Evolutionary conservation across 1,140 invertebrate species (phyloP), one percentile per base, ranked within the genome.

Genomic region (Euschistus heros): DNA sequence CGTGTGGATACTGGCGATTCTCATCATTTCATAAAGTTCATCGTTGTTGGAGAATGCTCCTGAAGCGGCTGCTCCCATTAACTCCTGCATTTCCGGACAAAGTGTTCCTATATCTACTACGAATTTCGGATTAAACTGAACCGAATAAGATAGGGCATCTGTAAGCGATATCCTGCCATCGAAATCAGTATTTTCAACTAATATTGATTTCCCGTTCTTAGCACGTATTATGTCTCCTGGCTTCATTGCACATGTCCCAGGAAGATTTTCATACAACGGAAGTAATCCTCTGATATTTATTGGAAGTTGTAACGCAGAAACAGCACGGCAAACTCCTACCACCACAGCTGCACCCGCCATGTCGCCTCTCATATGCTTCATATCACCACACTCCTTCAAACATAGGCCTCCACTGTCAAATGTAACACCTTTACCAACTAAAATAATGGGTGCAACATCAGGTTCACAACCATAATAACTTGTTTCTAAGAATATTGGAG

Each of bases 321-420:
- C 76, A 5, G 82, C 78, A 26, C 76, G 71, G 84, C 84, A 18
- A 82, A 84, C 33, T 37, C 33, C 33, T 13, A 37, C 33, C 33
- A 37, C 33, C 13, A 37, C 33, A 37, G 33, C 33, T 37, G 33
- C 14, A 37, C 84, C 84, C 22, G 82, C 83, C 83, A 86, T 86
- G 70, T 86, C 84, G 17, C 77, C 84, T 64, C 84, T 71, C 83
- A 84, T 85, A 47, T 76, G 73, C 67, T 81, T 79, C 79, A 86
- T 84, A 42, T 79, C 75, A 24, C 77, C 75, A 30, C 74, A 73
- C 1, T 80, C 78, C 71, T 85, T 86, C 8, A 86, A 66, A 52
- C 82, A 83, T 20, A 86, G 79, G 33, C 84, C 84, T 59, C 84
- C 84, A 70, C 80, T 82, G 71, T 86, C 84, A 75, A 84, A 86